These are phyloP conservation scores for Enteromius paludinosus DNA, from an alignment of 2,797 vertebrate genomes.

Conservation along the genomic window DNA sequence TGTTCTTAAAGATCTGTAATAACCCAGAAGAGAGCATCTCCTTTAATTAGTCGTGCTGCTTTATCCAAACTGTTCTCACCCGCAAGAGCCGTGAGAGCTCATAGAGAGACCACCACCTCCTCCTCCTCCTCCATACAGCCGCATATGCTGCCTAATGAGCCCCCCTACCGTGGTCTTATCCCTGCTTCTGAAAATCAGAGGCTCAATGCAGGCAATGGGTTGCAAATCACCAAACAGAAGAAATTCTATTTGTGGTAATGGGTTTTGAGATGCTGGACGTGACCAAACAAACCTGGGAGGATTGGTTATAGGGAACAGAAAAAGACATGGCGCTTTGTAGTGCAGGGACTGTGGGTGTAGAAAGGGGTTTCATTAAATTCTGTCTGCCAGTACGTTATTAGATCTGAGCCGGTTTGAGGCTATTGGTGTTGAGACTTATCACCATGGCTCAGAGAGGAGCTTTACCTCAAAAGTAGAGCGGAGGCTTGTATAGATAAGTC, in stretches of 20 bases:
- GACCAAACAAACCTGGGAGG: slow-evolving; percentile 13
- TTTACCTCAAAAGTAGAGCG: slow-evolving; percentile 10
- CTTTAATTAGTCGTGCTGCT: slow-evolving; percentile 35
- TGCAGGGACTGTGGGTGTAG: slow-evolving; percentile 12
- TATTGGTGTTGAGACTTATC: slow-evolving; percentile 33
- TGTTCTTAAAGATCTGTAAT: slow-evolving; percentile 36
- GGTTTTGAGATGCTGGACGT: slow-evolving; percentile 12
- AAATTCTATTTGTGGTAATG: slow-evolving; percentile 9
- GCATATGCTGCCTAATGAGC: slow-evolving; percentile 40
- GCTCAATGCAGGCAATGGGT: slow-evolving; percentile 7
- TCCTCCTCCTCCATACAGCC: slow-evolving; percentile 1
- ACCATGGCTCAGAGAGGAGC: slow-evolving; percentile 13
- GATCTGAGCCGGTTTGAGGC: slow-evolving; percentile 26
- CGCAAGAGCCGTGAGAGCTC: slow-evolving; percentile 14
- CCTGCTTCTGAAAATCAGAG: slow-evolving; percentile 11
- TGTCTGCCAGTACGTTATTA: slow-evolving; percentile 20
- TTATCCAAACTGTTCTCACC: slow-evolving; percentile 37
- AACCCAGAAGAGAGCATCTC: slow-evolving; percentile 24
- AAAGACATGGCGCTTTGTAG: slow-evolving; percentile 14
- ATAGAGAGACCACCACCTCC: slow-evolving; percentile 21
- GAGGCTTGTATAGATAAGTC: slow-evolving; percentile 27
- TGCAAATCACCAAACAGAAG: slow-evolving; percentile 26
- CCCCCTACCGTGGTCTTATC: slow-evolving; percentile 2
- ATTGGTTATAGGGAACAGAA: slow-evolving; percentile 11
- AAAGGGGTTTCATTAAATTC: slow-evolving; percentile 37